A percentile compares a stretch with the other conserved stretches of the same genome.
Evolutionary conservation across 2,113 vertebrate genomes (phyloP).

Genomic region (Pteruthius melanotis): DNA sequence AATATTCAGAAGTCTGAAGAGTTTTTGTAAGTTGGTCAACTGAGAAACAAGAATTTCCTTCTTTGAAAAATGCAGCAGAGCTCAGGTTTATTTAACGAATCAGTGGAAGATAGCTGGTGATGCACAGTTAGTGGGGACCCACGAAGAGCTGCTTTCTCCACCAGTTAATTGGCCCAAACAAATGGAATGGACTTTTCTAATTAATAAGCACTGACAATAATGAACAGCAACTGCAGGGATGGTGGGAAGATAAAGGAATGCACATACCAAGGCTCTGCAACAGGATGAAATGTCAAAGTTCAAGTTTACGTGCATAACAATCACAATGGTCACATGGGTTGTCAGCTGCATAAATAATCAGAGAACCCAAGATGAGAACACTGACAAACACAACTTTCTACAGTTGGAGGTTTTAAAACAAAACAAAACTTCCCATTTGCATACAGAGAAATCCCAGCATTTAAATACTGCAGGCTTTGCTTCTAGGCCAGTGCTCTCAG

Average conservation of each 20-base stretch:
- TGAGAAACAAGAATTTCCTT: background rate
- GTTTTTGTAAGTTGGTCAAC: background rate
- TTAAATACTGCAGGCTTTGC: background rate
- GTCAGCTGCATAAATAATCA: background rate
- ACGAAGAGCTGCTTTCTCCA: background rate
- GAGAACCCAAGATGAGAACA: background rate
- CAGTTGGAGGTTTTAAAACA: background rate
- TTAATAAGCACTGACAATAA: slow-evolving; percentile 27
- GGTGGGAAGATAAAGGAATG: slow-evolving; percentile 36
- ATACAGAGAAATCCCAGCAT: background rate
- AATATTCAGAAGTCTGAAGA: background rate
- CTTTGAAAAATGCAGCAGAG: background rate
- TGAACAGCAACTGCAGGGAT: slow-evolving; percentile 39
- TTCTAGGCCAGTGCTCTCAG: background rate
- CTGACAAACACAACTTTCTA: background rate
- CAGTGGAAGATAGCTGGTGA: background rate
- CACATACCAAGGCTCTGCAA: slow-evolving; percentile 15
- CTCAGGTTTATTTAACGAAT: background rate
- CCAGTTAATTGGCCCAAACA: slow-evolving; percentile 36
- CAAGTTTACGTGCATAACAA: slow-evolving; percentile 17
- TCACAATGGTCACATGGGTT: background rate
- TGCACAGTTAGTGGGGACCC: background rate
- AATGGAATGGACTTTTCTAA: slow-evolving; percentile 18
- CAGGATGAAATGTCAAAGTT: slow-evolving; percentile 39
- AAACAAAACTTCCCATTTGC: background rate